phyloP scores from a whole-genome alignment of 1,140 invertebrate genomes.

The Anastatus disparis region DNA sequence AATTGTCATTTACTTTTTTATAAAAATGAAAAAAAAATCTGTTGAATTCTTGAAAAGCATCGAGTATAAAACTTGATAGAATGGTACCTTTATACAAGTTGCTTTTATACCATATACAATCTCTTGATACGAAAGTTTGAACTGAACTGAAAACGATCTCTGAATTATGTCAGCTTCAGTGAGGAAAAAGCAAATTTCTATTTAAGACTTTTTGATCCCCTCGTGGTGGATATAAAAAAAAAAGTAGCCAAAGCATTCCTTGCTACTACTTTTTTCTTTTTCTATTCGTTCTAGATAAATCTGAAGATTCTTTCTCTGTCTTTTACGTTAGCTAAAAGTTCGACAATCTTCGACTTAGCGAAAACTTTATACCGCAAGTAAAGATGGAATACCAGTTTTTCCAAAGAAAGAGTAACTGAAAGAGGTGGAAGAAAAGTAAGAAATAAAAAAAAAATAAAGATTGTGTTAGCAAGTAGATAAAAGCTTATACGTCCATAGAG shows the following conservation, averaged over 20 bases:
- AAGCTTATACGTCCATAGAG: slow-evolving; percentile 28
- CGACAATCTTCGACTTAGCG: slow-evolving; percentile 39
- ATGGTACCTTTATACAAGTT: no score
- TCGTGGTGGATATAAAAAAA: no score
- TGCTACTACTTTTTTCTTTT: not conserved
- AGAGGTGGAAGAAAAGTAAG: not conserved
- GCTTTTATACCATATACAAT: slow-evolving; percentile 15
- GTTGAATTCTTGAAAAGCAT: no score
- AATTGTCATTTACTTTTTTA: no score
- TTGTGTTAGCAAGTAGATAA: slow-evolving; percentile 42
- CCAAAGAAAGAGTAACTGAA: not conserved
- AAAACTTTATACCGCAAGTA: slow-evolving; percentile 35
- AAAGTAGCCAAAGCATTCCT: not conserved
- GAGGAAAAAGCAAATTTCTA: slow-evolving; percentile 30
- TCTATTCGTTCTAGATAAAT: not conserved
- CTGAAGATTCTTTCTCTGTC: not conserved
- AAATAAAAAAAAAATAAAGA: not conserved
- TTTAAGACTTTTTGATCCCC: slow-evolving; percentile 32
- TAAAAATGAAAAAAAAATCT: no score
- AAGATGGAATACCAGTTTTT: slow-evolving; percentile 8
- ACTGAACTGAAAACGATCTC: not conserved
- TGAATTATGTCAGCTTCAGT: slow-evolving; percentile 32
- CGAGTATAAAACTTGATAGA: no score
- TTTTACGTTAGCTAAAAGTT: slow-evolving; percentile 28
- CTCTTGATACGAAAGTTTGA: slow-evolving; percentile 13